Conservation (phyloP, 2,113 vertebrate species). For the Micromys minutus region DNA sequence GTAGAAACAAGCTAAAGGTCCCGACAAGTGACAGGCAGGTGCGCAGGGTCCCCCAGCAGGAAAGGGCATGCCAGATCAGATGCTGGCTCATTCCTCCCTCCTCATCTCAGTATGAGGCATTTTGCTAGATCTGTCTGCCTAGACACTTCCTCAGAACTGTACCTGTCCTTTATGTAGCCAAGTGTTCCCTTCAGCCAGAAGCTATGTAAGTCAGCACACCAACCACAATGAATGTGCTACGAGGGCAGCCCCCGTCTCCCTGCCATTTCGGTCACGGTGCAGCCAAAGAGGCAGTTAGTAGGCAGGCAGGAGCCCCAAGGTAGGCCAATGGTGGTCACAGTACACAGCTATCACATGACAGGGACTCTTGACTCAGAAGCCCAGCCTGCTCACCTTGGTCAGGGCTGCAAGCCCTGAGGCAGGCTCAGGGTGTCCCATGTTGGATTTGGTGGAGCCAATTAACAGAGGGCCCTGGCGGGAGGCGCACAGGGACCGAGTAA, state of each 20-base stretch:
- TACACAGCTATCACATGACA: not conserved
- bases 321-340: not conserved
- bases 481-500: conserved; percentile 88
- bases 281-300: not conserved
- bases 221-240: not conserved
- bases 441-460: conserved; percentile 97
- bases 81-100: not conserved
- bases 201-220: not conserved
- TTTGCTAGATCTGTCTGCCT: not conserved
- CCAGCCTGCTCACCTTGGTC: conserved; percentile 88
- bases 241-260: not conserved
- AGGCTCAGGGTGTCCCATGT: conserved; percentile 98
- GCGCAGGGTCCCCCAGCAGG: not conserved
- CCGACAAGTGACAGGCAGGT: too few species aligned
- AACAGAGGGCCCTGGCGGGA: conserved; percentile 88
- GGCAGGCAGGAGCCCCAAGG: not conserved
- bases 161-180: not conserved
- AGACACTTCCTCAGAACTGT: not conserved
- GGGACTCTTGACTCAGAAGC: not conserved
- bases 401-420: conserved; percentile 94
- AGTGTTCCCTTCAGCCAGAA: not conserved
- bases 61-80: not conserved
- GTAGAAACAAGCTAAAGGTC: not conserved
- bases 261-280: not conserved
- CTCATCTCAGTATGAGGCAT: not conserved